phyloP scores from a whole-genome alignment of 2,113 vertebrate genomes.

The Emberiza fucata region DNA sequence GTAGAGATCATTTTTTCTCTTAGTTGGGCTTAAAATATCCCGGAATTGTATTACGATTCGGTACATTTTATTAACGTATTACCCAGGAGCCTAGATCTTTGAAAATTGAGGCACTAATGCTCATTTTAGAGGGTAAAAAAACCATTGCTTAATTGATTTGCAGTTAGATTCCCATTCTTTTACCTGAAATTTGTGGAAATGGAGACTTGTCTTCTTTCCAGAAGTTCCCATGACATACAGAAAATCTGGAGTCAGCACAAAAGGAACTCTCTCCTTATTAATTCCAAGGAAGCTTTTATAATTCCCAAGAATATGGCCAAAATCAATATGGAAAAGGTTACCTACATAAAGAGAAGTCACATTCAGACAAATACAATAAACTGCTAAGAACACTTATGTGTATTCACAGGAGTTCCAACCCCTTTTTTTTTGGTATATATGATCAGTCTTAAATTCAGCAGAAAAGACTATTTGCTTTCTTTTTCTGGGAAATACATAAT shows the following conservation, averaged over 20 bases:
- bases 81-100: background rate
- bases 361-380: background rate
- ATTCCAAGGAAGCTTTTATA: constrained; percentile 99
- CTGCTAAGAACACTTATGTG: background rate
- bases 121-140: background rate
- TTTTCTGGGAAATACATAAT: background rate
- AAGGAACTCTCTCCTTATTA: constrained; percentile 97
- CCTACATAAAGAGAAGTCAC: constrained; percentile 73
- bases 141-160: background rate
- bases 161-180: background rate
- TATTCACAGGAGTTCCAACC: background rate
- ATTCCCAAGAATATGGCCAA: constrained; percentile 98
- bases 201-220: constrained; percentile 90
- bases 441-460: background rate
- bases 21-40: background rate
- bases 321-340: constrained; percentile 98
- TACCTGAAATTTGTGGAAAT: constrained; percentile 99
- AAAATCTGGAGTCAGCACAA: constrained; percentile 97
- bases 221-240: constrained; percentile 96
- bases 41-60: background rate
- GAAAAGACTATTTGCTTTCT: background rate
- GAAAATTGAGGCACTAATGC: background rate
- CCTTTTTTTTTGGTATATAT: background rate
- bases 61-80: background rate
- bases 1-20: background rate